These are phyloP conservation scores for Caenorhabditis uteleia DNA, from an alignment of 2,888 invertebrate genomes.

Conservation along the genomic window DNA sequence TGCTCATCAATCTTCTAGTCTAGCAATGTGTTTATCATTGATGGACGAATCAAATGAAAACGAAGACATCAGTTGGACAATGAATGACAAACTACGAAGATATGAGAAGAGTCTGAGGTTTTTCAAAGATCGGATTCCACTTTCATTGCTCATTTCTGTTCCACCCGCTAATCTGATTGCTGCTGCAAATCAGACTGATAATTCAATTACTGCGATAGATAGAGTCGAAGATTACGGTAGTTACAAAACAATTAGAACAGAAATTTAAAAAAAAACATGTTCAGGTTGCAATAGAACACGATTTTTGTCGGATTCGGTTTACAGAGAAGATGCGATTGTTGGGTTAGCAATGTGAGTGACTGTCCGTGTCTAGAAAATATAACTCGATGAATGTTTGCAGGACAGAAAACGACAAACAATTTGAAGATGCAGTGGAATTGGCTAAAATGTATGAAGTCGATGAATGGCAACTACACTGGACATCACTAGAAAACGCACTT, in stretches of 20 bases:
- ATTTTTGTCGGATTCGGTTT: conserved; percentile 51
- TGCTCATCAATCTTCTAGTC: conserved; percentile 25
- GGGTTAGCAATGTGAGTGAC: conserved; percentile 49
- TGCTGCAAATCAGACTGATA: conserved; percentile 23
- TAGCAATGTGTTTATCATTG: conserved; percentile 15
- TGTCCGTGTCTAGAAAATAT: not conserved
- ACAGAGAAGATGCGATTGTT: conserved; percentile 51
- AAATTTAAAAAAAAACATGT: not conserved
- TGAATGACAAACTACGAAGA: conserved; percentile 30
- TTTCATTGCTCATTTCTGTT: conserved; percentile 9
- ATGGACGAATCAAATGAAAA: conserved; percentile 1
- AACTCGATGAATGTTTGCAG: conserved; percentile 22
- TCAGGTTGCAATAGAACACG: conserved; percentile 51
- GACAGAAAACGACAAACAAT: conserved; percentile 44
- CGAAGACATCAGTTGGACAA: conserved; percentile 33
- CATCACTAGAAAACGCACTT: conserved; percentile 53
- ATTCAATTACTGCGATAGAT: conserved; percentile 38
- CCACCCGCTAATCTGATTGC: conserved; percentile 26
- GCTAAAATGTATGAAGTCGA: conserved; percentile 46
- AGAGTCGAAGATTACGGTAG: conserved; percentile 40
- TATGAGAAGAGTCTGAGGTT: conserved; percentile 25
- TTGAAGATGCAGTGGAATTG: conserved; percentile 49
- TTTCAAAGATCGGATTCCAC: conserved; percentile 15
- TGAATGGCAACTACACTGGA: conserved; percentile 48
- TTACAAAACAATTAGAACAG: not conserved